phyloP scores from a whole-genome alignment of 1,140 invertebrate genomes.

The Cotesia glomerata region DNA sequence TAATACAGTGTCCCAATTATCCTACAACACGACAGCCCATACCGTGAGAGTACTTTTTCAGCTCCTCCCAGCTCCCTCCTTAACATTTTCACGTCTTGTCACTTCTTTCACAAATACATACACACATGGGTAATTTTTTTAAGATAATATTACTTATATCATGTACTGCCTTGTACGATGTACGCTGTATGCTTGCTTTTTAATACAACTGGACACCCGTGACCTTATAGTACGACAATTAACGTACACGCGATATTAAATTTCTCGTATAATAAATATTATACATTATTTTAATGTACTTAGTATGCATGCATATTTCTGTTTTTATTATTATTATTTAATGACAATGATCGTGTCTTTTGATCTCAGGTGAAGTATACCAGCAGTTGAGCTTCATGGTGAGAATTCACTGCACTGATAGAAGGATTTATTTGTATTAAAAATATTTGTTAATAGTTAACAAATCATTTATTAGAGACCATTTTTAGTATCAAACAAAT shows the following conservation, averaged over 20 bases:
- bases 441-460: too few species aligned
- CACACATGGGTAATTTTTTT: too few species aligned
- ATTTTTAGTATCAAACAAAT: too few species aligned
- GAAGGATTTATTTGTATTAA: too few species aligned
- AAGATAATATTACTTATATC: neutral
- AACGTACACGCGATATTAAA: neutral
- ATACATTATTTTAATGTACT: too few species aligned
- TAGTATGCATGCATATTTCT: neutral
- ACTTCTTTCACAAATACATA: constrained; percentile 11
- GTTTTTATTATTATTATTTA: neutral
- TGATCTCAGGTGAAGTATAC: neutral
- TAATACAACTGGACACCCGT: too few species aligned
- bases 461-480: too few species aligned
- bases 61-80: constrained; percentile 44
- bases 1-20: constrained; percentile 59
- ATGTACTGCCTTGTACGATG: too few species aligned
- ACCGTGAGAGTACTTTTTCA: constrained; percentile 52
- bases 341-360: too few species aligned
- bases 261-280: too few species aligned
- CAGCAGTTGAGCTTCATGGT: neutral
- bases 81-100: neutral
- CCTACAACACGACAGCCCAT: constrained; percentile 50
- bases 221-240: neutral
- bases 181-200: too few species aligned
- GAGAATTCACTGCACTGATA: neutral